phyloP scores from a whole-genome alignment of 2,113 vertebrate species.

The Equus quagga region DNA sequence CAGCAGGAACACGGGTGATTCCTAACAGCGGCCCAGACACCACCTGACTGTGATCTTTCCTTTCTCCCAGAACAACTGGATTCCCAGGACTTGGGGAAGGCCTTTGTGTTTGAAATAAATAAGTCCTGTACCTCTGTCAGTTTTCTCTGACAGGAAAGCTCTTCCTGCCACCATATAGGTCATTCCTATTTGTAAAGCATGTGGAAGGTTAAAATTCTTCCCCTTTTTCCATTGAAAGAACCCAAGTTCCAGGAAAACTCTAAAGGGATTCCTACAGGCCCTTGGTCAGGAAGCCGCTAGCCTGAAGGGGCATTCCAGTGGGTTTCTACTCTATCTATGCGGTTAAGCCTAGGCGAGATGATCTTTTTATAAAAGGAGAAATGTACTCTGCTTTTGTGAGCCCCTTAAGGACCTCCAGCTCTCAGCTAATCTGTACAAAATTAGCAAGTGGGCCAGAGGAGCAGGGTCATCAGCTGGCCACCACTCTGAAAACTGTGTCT shows the following conservation, averaged over 20 bases:
- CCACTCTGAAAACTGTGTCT: not conserved
- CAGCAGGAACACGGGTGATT: not conserved
- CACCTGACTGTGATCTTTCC: not conserved
- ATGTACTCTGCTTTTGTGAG: not conserved
- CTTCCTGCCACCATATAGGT: not conserved
- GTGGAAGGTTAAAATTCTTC: not conserved
- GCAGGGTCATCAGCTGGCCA: not conserved
- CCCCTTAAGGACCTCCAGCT: not conserved
- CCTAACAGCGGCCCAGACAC: not conserved
- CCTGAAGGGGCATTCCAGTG: not conserved
- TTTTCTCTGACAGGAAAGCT: not conserved
- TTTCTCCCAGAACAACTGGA: not conserved
- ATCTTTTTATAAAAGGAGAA: not conserved
- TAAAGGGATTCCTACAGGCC: not conserved
- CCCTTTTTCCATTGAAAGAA: constrained; percentile 3
- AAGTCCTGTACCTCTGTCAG: not conserved
- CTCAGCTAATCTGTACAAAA: not conserved
- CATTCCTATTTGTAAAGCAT: not conserved
- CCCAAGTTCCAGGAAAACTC: constrained; percentile 1
- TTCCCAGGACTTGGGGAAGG: not conserved
- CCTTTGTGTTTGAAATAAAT: not conserved
- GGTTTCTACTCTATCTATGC: not conserved
- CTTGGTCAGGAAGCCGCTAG: not conserved
- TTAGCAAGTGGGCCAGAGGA: not conserved
- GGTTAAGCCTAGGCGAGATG: not conserved